Percentiles rank a stretch among this genome's conserved stretches.
phyloP scores from a whole-genome alignment of 2,113 vertebrate species.

The Glareola pratincola region DNA sequence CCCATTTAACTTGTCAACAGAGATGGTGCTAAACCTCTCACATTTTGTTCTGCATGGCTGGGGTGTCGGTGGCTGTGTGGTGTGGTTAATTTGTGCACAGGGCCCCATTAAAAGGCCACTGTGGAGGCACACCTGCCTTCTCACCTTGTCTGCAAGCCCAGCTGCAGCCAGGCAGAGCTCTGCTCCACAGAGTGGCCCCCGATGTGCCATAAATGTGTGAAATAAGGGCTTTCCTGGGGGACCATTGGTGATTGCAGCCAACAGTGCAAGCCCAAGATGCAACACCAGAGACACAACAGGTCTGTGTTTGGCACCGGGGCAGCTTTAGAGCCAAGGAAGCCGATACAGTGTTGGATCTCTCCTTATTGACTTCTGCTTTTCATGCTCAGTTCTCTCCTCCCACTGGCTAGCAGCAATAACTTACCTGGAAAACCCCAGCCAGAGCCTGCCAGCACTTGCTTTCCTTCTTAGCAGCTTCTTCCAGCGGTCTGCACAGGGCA shows the following conservation, averaged over 20 bases:
- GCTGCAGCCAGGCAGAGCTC: background rate
- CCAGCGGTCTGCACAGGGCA: background rate
- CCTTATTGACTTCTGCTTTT: background rate
- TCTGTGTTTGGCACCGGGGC: background rate
- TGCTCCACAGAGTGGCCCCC: background rate
- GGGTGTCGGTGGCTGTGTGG: background rate
- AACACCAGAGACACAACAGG: background rate
- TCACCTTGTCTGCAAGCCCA: background rate
- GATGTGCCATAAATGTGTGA: background rate
- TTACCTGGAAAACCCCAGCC: background rate
- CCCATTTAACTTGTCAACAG: background rate
- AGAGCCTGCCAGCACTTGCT: background rate
- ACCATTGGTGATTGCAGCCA: fast-evolving
- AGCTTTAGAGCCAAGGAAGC: background rate
- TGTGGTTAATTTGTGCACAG: background rate
- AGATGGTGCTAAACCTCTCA: background rate
- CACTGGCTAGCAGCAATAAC: background rate
- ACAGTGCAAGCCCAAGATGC: background rate
- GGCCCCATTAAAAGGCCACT: background rate
- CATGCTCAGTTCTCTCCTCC: background rate
- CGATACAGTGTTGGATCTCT: background rate
- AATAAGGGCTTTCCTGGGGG: background rate
- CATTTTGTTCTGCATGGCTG: background rate
- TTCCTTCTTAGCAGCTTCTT: background rate
- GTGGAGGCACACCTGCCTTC: background rate